These are phyloP conservation scores for Thamnophis elegans DNA, from an alignment of 2,797 vertebrate genomes.

Conservation along the genomic window DNA sequence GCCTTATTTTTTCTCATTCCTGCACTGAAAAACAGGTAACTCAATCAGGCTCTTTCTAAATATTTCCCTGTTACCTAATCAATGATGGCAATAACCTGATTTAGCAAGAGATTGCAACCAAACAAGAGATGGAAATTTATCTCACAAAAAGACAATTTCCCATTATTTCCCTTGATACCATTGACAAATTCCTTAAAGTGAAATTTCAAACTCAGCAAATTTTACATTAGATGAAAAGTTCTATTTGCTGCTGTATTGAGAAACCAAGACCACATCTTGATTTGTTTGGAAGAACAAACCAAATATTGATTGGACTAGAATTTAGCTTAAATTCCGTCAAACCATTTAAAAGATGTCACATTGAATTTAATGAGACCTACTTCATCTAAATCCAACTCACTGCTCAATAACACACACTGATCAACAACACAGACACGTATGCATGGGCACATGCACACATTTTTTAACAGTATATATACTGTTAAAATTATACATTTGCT, in stretches of 20 bases:
- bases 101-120: not conserved
- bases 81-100: not conserved
- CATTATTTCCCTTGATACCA: not conserved
- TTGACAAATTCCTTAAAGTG: not conserved
- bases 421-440: not conserved
- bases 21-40: not conserved
- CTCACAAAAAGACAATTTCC: not conserved
- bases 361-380: not conserved
- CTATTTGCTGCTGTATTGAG: not conserved
- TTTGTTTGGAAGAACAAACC: not conserved
- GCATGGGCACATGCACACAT: not conserved
- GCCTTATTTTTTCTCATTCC: not conserved
- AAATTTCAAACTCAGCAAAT: not conserved
- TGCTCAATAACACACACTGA: not conserved
- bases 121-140: not conserved
- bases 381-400: not conserved
- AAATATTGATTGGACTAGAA: not conserved
- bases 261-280: not conserved
- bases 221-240: not conserved
- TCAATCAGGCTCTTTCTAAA: not conserved
- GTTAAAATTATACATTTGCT: not conserved
- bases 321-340: not conserved
- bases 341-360: not conserved
- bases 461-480: not conserved
- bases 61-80: not conserved